Evolutionary conservation across 2,113 vertebrate genomes (phyloP), one percentile per base, ranked within the genome.

Genomic region (Orcinus orca): DNA sequence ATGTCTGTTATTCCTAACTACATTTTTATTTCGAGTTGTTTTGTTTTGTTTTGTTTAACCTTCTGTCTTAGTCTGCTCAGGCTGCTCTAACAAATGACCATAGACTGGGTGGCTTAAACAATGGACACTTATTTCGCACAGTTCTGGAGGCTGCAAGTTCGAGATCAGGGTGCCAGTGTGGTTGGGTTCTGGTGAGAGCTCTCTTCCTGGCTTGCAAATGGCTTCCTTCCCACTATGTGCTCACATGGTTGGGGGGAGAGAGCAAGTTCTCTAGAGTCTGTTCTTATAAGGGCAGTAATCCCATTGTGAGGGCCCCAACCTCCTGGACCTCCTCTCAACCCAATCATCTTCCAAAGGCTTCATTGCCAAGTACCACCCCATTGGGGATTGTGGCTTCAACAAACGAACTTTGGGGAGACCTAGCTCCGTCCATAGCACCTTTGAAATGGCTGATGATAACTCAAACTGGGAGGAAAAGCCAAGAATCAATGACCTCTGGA

Each of bases 171-270:
- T 62, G 44, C 36, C 41, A n/a, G 36, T 8, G 9, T 25, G 55
- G 58, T 26, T 6, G 15, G n/a, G 44, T 55, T 77, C 60, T 44
- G 47, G 25, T 15, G 62, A 62, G 65, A 20, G 29, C 1, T 15
- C 41, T 33, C 55, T 23, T 71, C 4, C 62, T 86, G 36, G 11
- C 21, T 44, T 25, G 36, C 21, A 47, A 41, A 7, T 1, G 8
- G 70, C 58, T 3, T 3, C 38, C 67, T 67, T 33, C 79, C n/a
- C 2, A 6, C 20, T 0, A 2, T 25, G 71, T 20, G 33, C 33
- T 13, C 1, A 2, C 6, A 1, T 5, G 31, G 36, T 23, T 5
- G 33, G 5, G 9, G 20, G 33, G 15, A 10, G 15, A 33, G 15
- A 55, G 6, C 0, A 13, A 26, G 33, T 3, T 8, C 33, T 71